Base-by-base conservation (phyloP, 2,888 invertebrate genomes). In the Thelaira solivaga region DNA sequence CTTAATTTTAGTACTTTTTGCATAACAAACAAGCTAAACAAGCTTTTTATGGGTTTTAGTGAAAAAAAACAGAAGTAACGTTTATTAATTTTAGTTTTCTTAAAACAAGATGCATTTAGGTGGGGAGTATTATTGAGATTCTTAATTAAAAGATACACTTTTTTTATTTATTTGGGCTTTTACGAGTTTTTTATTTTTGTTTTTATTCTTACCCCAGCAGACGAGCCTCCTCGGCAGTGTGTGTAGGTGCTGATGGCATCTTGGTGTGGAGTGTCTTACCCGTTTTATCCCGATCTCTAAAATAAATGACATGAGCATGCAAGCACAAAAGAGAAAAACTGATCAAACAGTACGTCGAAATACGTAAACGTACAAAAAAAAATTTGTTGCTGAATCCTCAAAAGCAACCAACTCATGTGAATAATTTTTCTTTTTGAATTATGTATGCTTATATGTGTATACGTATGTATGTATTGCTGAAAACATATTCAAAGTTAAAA, bases 161-260 rank as follows among this genome's bases (percentile, higher is more conserved):
- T 49, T 16, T 22, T 65, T 39, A 45, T 62, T 62, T 31, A 34
- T 51, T 43, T 57, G 55, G 36, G n/a, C n/a, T n/a, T n/a, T n/a
- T n/a, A n/a, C n/a, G n/a, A n/a, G n/a, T 39, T 6, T 36, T 3
- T 36, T 13, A 13, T 39, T 10, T 39, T 13, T 45, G 51, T 43
- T 16, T 16, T 39, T 55, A 49, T 67, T 83, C 95, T 95, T 93
- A 96, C 96, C 96, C 95, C 89, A 96, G 91, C 81, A 96, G 93
- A 88, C 95, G 94, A 84, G 95, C 94, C 91, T 96, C 95, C 91
- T 96, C 96, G 89, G 95, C 93, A 86, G 87, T 89, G 83, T 88
- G 87, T 85, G 88, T 85, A 85, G 89, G 89, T 85, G 89, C 89
- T 86, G 89, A 89, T 84, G 89, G 89, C 89, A 89, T 89, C 88